Percentiles rank a stretch among this genome's conserved stretches.
phyloP scores from a whole-genome alignment of 2,797 vertebrate genomes.

The Manis pentadactyla region DNA sequence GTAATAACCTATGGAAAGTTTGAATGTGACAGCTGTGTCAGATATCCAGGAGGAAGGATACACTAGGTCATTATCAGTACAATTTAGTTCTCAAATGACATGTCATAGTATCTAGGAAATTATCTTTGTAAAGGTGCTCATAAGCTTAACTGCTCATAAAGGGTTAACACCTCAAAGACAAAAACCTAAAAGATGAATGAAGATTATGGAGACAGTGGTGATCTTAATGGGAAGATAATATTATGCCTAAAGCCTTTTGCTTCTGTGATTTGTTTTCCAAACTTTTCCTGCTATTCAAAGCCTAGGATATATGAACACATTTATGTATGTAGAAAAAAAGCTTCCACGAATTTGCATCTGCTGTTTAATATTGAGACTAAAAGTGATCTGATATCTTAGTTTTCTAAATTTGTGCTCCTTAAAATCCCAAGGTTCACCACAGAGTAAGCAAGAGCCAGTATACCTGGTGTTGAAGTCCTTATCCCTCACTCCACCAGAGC shows the following conservation, averaged over 20 bases:
- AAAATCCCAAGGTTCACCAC: background rate
- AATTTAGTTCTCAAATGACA: background rate
- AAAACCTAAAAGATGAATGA: background rate
- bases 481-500: background rate
- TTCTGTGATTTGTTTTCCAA: background rate
- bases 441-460: background rate
- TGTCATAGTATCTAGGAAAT: background rate
- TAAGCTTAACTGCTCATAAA: background rate
- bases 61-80: background rate
- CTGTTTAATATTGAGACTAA: background rate
- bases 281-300: background rate
- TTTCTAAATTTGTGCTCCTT: background rate
- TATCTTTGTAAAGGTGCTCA: background rate
- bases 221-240: background rate
- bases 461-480: background rate
- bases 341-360: background rate
- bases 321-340: background rate
- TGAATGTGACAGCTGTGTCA: background rate
- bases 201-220: background rate
- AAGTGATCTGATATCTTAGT: background rate
- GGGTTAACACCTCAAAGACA: background rate
- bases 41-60: background rate
- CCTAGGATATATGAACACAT: background rate
- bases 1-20: background rate
- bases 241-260: background rate